Base-by-base conservation (phyloP, 2,797 vertebrate genomes). In the Periparus ater region DNA sequence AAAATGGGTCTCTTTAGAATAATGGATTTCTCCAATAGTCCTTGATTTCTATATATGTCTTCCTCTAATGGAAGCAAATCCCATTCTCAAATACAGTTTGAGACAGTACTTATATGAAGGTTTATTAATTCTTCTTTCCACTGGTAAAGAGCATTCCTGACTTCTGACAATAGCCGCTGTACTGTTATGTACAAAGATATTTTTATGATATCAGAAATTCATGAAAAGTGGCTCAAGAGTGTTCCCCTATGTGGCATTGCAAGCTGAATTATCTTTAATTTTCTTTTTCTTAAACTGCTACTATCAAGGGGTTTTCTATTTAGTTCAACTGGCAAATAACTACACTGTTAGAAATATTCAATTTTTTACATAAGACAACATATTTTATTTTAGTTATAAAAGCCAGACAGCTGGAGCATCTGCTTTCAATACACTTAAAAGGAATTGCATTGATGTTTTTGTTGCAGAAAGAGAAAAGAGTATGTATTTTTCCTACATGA, bases 351-450 rank as follows among this genome's bases (percentile, higher is more conserved):
- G 55, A 93, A 90, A 74, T 75, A 70, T 11, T 85, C n/a, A 17
- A 48, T 87, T 89, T 82, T 92, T 51, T 90, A 44, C 26, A 8
- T 47, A 51, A 86, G 29, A 29, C 7, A 2, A 51, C 32, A 18
- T 89, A 70, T 72, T 91, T 92, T 90, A 25, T 94, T 34, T 51
- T 73, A 38, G 29, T 73, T 91, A 78, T 48, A 55, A 85, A 88
- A 87, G 67, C 1, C 29, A 91, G 86, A 84, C 21, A 62, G 29
- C 63, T 88, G 75, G 89, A 73, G 48, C 70, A 78, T 88, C 67
- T 96, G 80, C 36, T 85, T 94, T 93, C 67, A 95, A 72, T 93
- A 25, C 17, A 58, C 17, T 91, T 81, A 57, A 82, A 95, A 91
- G 73, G 75, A 95, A 67, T 85, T 79, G 25, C 58, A 29, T 42